Percentiles rank a stretch among this genome's conserved stretches.
Evolutionary conservation across 2,113 vertebrate species (phyloP).

Genomic region (Mesoclemmys tuberculata): DNA sequence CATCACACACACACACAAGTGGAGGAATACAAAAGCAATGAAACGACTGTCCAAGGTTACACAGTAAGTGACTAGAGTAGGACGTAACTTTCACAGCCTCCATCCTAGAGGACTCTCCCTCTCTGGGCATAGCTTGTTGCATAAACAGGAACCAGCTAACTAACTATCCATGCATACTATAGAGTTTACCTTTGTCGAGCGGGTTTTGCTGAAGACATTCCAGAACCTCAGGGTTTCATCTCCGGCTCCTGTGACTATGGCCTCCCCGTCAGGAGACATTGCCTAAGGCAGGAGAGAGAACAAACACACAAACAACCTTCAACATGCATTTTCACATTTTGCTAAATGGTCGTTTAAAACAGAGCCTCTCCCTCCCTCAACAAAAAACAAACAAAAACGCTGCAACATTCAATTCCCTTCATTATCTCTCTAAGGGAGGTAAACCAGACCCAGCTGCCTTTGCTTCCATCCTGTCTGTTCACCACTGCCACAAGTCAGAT

Average conservation of each 20-base stretch:
- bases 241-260: slow-evolving; percentile 97
- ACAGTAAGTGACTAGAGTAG: background rate
- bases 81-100: fast-evolving
- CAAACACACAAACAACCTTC: background rate
- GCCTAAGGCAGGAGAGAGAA: slow-evolving; percentile 79
- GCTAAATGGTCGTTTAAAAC: background rate
- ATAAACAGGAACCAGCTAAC: background rate
- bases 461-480: background rate
- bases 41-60: background rate
- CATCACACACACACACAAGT: background rate
- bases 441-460: background rate
- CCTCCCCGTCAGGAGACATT: slow-evolving; percentile 99
- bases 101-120: background rate
- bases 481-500: background rate
- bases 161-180: background rate
- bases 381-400: background rate
- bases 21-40: background rate
- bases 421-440: background rate
- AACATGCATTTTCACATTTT: background rate
- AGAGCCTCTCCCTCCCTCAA: background rate
- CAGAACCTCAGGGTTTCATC: slow-evolving; percentile 97
- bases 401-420: background rate
- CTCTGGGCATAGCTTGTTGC: background rate
- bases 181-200: slow-evolving; percentile 91
- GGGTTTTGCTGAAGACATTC: slow-evolving; percentile 99